phyloP scores from a whole-genome alignment of 2,888 invertebrate species.

The Leptinotarsa peninsularis region DNA sequence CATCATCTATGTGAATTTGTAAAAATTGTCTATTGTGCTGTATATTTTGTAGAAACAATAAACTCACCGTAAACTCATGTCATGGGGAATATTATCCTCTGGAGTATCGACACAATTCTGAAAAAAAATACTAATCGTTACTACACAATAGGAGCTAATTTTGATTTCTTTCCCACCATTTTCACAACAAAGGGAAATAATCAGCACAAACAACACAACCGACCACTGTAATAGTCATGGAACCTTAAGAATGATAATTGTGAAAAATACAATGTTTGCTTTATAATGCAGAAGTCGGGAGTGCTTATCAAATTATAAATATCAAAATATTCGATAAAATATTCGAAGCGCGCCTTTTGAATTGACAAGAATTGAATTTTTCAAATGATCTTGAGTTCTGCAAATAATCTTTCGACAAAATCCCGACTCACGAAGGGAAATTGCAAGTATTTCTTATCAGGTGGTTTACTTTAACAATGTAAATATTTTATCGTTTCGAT shows the following conservation, averaged over 20 bases:
- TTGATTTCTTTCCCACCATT: background rate
- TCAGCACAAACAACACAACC: background rate
- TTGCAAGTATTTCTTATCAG: constrained; percentile 38
- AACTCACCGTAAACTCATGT: constrained; percentile 61
- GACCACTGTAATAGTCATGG: background rate
- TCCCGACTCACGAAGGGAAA: constrained; percentile 27
- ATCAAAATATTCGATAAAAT: constrained; percentile 49
- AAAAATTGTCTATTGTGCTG: too few species aligned
- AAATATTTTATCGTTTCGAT: constrained; percentile 27
- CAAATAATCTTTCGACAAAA: constrained; percentile 29
- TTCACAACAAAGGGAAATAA: background rate
- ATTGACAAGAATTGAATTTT: constrained; percentile 44
- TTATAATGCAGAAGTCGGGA: constrained; percentile 56
- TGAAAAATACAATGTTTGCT: constrained; percentile 47
- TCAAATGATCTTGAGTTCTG: constrained; percentile 31
- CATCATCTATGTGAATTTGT: too few species aligned
- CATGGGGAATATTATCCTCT: constrained; percentile 51
- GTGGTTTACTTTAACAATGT: constrained; percentile 36
- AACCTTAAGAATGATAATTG: constrained; percentile 34
- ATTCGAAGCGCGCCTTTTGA: constrained; percentile 45
- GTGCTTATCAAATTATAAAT: constrained; percentile 57
- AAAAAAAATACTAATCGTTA: background rate
- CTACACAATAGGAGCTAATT: background rate
- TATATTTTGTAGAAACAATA: background rate
- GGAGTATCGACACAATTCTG: constrained; percentile 23